Evolutionary conservation across 1,140 invertebrate genomes (phyloP).

Genomic region (Zaprionus camerounensis): DNA sequence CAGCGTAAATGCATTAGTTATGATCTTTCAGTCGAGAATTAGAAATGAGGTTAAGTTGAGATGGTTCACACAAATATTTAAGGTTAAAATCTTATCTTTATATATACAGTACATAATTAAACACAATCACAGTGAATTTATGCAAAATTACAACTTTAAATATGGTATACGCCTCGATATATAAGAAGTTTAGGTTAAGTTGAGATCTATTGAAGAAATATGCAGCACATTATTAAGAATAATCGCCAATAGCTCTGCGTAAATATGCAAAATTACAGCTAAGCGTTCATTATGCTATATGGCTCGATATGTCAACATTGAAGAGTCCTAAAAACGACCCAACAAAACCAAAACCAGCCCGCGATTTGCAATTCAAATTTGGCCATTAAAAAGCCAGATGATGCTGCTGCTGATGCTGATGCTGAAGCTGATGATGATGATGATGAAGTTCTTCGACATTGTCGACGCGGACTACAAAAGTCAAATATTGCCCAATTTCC

Average conservation of each 20-base stretch:
- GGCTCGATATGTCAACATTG: slow-evolving; percentile 76
- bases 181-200: not conserved
- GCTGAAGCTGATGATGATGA: slow-evolving; percentile 7
- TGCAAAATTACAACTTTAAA: not conserved
- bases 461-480: slow-evolving; percentile 70
- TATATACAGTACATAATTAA: too few species aligned
- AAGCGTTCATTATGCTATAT: slow-evolving; percentile 74
- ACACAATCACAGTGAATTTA: not conserved
- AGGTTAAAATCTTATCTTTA: too few species aligned
- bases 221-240: slow-evolving; percentile 45
- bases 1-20: too few species aligned
- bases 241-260: slow-evolving; percentile 31
- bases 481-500: slow-evolving; percentile 81
- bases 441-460: slow-evolving; percentile 10
- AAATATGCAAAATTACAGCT: slow-evolving; percentile 68
- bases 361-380: slow-evolving; percentile 80
- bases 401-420: slow-evolving; percentile 9
- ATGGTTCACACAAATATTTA: too few species aligned
- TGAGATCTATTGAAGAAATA: not conserved
- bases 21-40: too few species aligned
- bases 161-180: too few species aligned
- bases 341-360: slow-evolving; percentile 20
- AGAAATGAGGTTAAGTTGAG: too few species aligned
- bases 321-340: slow-evolving; percentile 40
- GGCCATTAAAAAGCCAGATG: slow-evolving; percentile 75